These are phyloP conservation scores for Armadillidium nasatum DNA, from an alignment of 1,140 invertebrate genomes.

Conservation along the genomic window DNA sequence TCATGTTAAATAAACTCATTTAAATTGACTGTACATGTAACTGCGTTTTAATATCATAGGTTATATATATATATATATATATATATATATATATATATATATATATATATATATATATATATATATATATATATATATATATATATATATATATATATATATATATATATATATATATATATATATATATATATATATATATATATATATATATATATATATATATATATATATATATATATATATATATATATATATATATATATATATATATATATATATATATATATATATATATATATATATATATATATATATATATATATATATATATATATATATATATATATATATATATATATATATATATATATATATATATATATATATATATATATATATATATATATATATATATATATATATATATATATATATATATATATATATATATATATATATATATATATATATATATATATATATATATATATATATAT, in stretches of 20 bases:
- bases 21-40: too few relatives aligned
- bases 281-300: constrained; percentile 26
- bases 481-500: constrained; percentile 24
- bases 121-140: constrained; percentile 16
- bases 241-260: constrained; percentile 23
- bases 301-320: constrained; percentile 24
- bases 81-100: constrained; percentile 11
- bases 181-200: constrained; percentile 17
- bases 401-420: constrained; percentile 1
- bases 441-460: constrained; percentile 5
- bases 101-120: constrained; percentile 5
- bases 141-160: constrained; percentile 20
- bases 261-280: constrained; percentile 26
- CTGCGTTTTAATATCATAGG: too few relatives aligned
- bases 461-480: constrained; percentile 14
- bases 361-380: constrained; percentile 12
- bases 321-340: constrained; percentile 16
- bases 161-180: constrained; percentile 16
- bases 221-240: constrained; percentile 9
- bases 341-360: not conserved
- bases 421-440: not conserved
- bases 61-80: constrained; percentile 9
- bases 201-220: constrained; percentile 10
- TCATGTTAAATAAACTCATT: too few relatives aligned
- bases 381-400: not conserved